Base-by-base conservation (phyloP, 2,888 invertebrate species). In the Magallana nippona region DNA sequence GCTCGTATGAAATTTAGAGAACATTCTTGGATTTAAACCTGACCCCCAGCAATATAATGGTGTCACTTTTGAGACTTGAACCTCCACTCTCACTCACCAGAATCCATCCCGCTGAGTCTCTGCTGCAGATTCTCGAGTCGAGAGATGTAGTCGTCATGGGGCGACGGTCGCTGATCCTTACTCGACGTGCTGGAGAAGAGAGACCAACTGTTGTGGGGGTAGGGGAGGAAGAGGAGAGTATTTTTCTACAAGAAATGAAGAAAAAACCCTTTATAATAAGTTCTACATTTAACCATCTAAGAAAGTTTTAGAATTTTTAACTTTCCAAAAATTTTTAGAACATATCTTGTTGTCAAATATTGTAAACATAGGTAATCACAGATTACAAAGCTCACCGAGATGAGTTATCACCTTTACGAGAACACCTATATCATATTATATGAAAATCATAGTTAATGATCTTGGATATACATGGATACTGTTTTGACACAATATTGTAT, bases 41-140 rank as follows among this genome's bases (percentile, higher is more conserved):
- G 44, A 44, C 44, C 44, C 44, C 0, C 10, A 8, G 44, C 44
- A 44, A 44, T 44, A 44, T 0, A 44, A 44, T 44, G 8, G 8
- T 44, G 32, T 32, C 32, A 32, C 32, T n/a, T n/a, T n/a, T n/a
- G 27, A 22, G 27, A 71, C 32, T 71, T 71, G 15, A 71, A 71
- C 27, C 32, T 27, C 2, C 11, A 22, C 19, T 5, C 2, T 32
- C 22, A 78, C 80, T 55, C 56, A 86, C 84, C 84, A 79, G 55
- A 82, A 60, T 85, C 84, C 83, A 89, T 86, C 15, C 83, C 86
- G 56, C 90, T 89, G 62, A 91, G 88, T 79, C n/a, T n/a, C 81
- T 85, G 84, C 62, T 91, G 91, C 56, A 92, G 86, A 83, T 88
- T 91, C 83, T 91, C 91, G 84, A 92, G 85, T 82, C 91, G 89